Evolutionary conservation across 2,888 invertebrate genomes (phyloP), one percentile per base, ranked within the genome.

Genomic region (Imbricaverruca yamaguchii): DNA sequence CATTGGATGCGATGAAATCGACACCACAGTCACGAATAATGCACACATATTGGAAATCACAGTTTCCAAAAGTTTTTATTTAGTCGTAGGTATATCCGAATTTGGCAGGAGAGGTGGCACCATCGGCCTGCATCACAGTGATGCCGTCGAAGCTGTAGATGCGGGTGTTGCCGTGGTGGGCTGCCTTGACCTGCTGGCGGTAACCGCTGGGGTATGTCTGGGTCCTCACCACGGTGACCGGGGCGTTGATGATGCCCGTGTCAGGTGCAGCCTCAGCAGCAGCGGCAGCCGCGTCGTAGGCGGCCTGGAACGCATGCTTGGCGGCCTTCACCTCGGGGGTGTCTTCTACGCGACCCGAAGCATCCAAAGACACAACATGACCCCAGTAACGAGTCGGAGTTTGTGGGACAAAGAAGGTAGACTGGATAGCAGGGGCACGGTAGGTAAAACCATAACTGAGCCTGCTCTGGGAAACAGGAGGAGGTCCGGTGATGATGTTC

Each of bases 291-390:
- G 59, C 59, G 59, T 11, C 59, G 59, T 13, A 59, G 59, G 82
- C 79, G 21, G 79, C 80, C 80, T 85, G 83, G 25, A 85, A 82
- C 81, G 25, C 11, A 67, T n/a, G 15, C 23, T 53, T 80, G 23
- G 80, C 67, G 69, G 69, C 25, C 15, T 18, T 56, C 74, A 18
- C 18, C 77, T 65, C 79, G 55, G n/a, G n/a, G 23, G 18, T 59
- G 59, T 59, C 59, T 15, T 59, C 12, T 13, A 59, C 59, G 59
- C 15, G 11, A 15, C 59, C 59, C 59, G 11, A 15, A 13, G 59
- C 59, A 15, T 59, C 59, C 59, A 59, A 11, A 15, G 59, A 13
- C 12, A 59, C 15, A 15, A 59, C 59, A 39, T 39, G 39, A 39
- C 39, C 39, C 39, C 2, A 39, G 39, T 39, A 39, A 39, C 39